Base-by-base conservation (phyloP, 1,140 invertebrate genomes). In the Caenorhabditis tropicalis region DNA sequence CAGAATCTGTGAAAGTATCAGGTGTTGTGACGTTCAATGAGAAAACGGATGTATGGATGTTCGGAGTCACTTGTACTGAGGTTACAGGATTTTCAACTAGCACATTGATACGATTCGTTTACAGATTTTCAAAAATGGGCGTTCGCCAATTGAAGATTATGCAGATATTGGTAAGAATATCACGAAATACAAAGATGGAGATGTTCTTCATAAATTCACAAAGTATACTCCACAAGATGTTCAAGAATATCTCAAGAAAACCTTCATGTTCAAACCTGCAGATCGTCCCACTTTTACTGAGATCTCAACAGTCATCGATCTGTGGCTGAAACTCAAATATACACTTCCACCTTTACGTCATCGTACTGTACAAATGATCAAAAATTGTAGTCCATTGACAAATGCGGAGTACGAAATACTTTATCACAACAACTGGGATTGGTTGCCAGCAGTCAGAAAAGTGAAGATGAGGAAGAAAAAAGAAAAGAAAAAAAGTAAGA, bases 41-140 rank as follows among this genome's bases (percentile, higher is more conserved):
- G 60, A 70, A 70, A 70, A 70, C 31, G 19, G 60, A 70, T 36
- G 60, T 70, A 19, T 70, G 60, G 60, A 70, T 36, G 31, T 70
- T 36, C n/a, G 60, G 60, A 70, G 60, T 36, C 31, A 39, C 60
- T 36, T 70, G 31, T n/a, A 36, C 16, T 19, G 60, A 70, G 60
- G 60, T 70, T 51, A n/a, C 19, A 51, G 7, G 7, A 7, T 16
- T 10, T 36, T 70, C 60, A 4, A 36, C 19, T 36, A 36, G 36
- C n/a, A 4, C 9, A 4, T 51, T 51, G 21, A n/a, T 51, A n/a
- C 7, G 49, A 46, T 46, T 46, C 16, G n/a, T 46, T 58, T 29
- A 0, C 24, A 70, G 60, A 36, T 70, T 19, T 70, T 70, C n/a
- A 2, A n/a, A 36, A 70, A 70, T 39, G 60, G 60, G 39, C 4